phyloP scores from a whole-genome alignment of 2,113 vertebrate species.

The Nanger granti region DNA sequence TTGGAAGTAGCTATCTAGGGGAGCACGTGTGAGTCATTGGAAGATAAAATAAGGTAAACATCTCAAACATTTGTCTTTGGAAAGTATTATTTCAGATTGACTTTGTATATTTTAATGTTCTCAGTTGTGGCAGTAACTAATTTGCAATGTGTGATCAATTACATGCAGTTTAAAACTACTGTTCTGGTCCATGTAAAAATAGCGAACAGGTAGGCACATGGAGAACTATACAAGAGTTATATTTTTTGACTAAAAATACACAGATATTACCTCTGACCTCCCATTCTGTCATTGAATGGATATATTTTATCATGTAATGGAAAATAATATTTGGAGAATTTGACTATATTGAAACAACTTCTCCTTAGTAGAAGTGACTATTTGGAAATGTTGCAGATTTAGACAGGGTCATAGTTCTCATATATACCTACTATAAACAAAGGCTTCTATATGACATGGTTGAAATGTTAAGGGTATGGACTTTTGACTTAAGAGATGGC shows the following conservation, averaged over 20 bases:
- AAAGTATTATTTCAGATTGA: constrained; percentile 60
- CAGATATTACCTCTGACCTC: not conserved
- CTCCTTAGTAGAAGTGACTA: not conserved
- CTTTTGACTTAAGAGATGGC: not conserved
- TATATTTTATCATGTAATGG: not conserved
- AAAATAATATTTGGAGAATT: not conserved
- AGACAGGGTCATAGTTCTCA: not conserved
- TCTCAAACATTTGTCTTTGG: constrained; percentile 68
- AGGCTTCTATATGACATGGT: not conserved
- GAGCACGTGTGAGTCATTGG: constrained; percentile 54
- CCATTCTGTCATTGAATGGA: not conserved
- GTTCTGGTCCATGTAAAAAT: not conserved
- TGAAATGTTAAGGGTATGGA: not conserved
- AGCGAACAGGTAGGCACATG: not conserved
- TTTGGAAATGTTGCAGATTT: not conserved
- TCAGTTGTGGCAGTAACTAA: constrained; percentile 51
- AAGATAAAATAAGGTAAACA: constrained; percentile 65
- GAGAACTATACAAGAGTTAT: not conserved
- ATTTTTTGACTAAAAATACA: not conserved
- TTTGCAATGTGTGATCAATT: not conserved
- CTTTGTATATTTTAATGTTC: constrained; percentile 69
- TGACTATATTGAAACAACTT: not conserved
- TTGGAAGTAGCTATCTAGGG: constrained; percentile 11
- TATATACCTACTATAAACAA: not conserved
- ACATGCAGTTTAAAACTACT: not conserved